Evolutionary conservation across 2,797 vertebrate genomes (phyloP).

Genomic region (Anguilla marmorata): DNA sequence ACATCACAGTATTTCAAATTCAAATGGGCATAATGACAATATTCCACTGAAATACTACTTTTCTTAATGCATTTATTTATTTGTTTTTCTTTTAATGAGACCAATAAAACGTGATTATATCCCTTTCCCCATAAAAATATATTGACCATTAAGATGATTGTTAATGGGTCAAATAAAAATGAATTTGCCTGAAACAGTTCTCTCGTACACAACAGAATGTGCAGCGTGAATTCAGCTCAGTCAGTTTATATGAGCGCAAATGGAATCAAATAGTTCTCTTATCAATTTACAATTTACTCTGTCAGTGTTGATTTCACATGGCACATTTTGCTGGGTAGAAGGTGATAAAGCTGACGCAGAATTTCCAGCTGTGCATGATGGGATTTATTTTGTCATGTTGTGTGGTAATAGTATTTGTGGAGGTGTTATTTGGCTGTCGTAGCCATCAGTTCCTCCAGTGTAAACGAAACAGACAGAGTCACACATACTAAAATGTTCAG

Average conservation of each 20-base stretch:
- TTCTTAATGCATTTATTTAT: not conserved
- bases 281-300: too few relatives aligned
- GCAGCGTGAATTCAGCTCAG: not conserved
- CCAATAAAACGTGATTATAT: conserved; percentile 13
- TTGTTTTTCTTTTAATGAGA: not conserved
- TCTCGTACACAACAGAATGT: not conserved
- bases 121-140: conserved; percentile 7
- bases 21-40: not conserved
- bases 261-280: too few relatives aligned
- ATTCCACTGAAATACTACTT: not conserved
- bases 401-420: not conserved
- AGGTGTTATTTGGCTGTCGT: not conserved
- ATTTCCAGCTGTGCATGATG: not conserved
- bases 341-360: too few relatives aligned
- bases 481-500: not conserved
- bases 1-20: not conserved
- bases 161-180: conserved; percentile 5
- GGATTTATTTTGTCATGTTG: not conserved
- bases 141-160: not conserved
- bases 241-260: too few relatives aligned
- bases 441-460: not conserved
- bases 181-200: not conserved
- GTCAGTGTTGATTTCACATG: not conserved
- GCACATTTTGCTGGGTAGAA: not conserved
- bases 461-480: conserved; percentile 26